Evolutionary conservation across 2,797 vertebrate species (phyloP).

Genomic region (Hafferia zeledoni): DNA sequence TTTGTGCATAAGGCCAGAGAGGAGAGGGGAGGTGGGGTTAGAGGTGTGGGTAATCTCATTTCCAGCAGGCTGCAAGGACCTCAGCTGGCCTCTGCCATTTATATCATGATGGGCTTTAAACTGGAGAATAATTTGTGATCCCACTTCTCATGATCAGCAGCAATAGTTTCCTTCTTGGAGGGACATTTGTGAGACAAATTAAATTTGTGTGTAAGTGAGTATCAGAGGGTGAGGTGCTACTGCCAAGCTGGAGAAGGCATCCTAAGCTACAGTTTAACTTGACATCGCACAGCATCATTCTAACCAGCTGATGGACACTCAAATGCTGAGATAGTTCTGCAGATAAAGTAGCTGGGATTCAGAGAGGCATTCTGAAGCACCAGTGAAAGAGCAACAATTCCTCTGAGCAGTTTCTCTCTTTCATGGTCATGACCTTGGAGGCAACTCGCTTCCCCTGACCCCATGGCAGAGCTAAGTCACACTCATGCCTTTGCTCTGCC

Average conservation of each 20-base stretch:
- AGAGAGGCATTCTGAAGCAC: neutral
- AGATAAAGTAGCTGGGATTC: neutral
- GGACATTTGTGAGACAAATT: neutral
- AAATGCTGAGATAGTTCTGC: accelerated
- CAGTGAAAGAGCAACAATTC: neutral
- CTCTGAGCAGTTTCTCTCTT: neutral
- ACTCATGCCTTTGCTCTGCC: neutral
- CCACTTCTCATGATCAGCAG: neutral
- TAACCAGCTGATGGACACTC: neutral
- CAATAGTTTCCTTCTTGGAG: neutral
- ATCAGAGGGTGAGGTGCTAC: neutral
- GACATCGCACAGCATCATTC: accelerated
- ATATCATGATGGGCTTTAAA: neutral
- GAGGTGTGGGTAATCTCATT: neutral
- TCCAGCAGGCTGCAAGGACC: neutral
- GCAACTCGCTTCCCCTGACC: neutral
- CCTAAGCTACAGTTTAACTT: neutral
- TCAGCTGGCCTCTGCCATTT: neutral
- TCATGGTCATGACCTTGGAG: neutral
- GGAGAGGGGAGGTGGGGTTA: neutral
- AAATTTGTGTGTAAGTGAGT: neutral
- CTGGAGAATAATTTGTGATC: neutral
- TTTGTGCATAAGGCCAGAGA: neutral
- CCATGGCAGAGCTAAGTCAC: neutral
- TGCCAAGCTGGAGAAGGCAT: neutral